These are phyloP conservation scores for Parnassius smintheus DNA, from an alignment of 2,888 invertebrate genomes.

Conservation along the genomic window DNA sequence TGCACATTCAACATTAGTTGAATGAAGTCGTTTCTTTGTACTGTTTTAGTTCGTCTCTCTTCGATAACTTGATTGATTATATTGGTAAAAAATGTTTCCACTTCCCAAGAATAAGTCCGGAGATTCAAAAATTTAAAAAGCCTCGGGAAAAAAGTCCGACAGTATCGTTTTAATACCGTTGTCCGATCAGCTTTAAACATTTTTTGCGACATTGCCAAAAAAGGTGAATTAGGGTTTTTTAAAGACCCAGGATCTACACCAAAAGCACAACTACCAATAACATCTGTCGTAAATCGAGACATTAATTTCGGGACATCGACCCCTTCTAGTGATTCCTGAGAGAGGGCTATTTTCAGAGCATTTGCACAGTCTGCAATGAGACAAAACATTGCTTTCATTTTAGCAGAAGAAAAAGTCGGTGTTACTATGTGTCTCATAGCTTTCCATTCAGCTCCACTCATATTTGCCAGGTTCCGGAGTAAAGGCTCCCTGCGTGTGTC, in stretches of 20 bases:
- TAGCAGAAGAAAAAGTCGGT: slow-evolving; percentile 74
- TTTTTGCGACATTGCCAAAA: slow-evolving; percentile 69
- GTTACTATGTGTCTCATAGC: slow-evolving; percentile 71
- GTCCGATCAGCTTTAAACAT: slow-evolving; percentile 66
- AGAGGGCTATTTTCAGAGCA: slow-evolving; percentile 52
- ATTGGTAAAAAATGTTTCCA: slow-evolving; percentile 64
- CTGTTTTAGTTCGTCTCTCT: slow-evolving; percentile 57
- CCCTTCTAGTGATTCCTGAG: slow-evolving; percentile 47
- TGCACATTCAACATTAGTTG: slow-evolving; percentile 75
- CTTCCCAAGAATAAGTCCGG: slow-evolving; percentile 62
- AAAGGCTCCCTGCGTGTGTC: slow-evolving; percentile 71
- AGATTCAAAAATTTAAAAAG: slow-evolving; percentile 70
- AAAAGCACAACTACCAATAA: slow-evolving; percentile 74
- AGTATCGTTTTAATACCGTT: slow-evolving; percentile 66
- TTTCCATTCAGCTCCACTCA: slow-evolving; percentile 75
- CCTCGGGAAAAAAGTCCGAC: slow-evolving; percentile 66
- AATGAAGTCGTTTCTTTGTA: slow-evolving; percentile 65
- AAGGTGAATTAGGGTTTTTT: slow-evolving; percentile 64
- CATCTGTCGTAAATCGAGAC: slow-evolving; percentile 70
- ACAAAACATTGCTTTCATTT: slow-evolving; percentile 78
- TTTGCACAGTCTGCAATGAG: slow-evolving; percentile 65
- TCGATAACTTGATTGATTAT: slow-evolving; percentile 67
- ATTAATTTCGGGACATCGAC: slow-evolving; percentile 63
- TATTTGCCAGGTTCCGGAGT: slow-evolving; percentile 68
- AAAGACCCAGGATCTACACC: slow-evolving; percentile 69